Percentiles rank a stretch among this genome's conserved stretches.
These are phyloP conservation scores for Enteromius radiatus DNA, from an alignment of 2,797 vertebrate genomes.

Conservation along the genomic window DNA sequence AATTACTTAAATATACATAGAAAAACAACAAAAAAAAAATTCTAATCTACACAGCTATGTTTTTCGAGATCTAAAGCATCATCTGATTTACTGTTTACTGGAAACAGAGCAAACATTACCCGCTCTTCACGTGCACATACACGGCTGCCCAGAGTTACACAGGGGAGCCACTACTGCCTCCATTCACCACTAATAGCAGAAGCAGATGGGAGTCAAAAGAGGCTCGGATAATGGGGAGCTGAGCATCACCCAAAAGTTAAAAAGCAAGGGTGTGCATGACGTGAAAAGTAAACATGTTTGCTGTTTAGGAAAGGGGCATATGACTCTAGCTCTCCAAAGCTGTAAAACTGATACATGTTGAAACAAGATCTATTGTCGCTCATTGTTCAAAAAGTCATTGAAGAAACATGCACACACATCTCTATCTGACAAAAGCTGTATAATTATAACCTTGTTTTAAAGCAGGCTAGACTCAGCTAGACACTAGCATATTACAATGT, in stretches of 20 bases:
- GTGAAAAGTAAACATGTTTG: not conserved
- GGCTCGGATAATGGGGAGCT: not conserved
- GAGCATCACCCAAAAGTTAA: not conserved
- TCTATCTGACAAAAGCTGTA: conserved; percentile 35
- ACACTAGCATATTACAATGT: conserved; percentile 39
- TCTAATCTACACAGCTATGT: not conserved
- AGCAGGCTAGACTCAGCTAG: conserved; percentile 37
- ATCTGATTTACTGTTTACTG: conserved; percentile 38
- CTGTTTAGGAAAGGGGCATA: not conserved
- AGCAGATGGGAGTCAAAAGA: conserved; percentile 38
- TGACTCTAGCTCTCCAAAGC: conserved; percentile 7
- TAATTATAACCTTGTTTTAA: conserved; percentile 53
- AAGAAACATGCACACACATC: conserved; percentile 21
- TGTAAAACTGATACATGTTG: conserved; percentile 10
- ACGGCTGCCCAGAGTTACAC: conserved; percentile 5
- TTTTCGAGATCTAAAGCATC: not conserved
- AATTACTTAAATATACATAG: not conserved
- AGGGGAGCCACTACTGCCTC: conserved; percentile 24
- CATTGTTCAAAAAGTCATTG: conserved; percentile 36
- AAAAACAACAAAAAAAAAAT: too few relatives aligned
- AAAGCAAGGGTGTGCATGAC: conserved; percentile 13
- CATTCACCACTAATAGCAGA: conserved; percentile 46
- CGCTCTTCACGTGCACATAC: not conserved
- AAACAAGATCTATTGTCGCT: conserved; percentile 34
- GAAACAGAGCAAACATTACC: conserved; percentile 32